These are phyloP conservation scores for Drosophila hydei DNA, from an alignment of 1,140 invertebrate genomes.

Conservation along the genomic window DNA sequence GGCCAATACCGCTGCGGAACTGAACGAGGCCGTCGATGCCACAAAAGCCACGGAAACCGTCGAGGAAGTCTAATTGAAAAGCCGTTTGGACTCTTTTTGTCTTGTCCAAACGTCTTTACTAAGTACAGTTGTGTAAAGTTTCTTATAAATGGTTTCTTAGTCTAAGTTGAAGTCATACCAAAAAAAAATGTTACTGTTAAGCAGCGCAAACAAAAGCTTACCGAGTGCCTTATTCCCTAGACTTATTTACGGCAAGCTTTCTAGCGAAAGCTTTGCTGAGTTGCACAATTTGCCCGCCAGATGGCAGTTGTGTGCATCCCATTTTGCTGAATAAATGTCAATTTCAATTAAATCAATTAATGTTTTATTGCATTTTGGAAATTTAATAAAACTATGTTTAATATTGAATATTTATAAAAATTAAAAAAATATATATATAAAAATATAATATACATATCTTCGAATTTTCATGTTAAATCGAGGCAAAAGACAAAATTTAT, in stretches of 20 bases:
- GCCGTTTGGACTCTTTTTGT: not conserved
- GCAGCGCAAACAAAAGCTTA: conserved; percentile 28
- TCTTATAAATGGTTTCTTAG: conserved; percentile 25
- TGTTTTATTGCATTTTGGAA: too few species aligned
- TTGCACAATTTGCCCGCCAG: conserved; percentile 26
- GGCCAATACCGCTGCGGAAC: conserved; percentile 33
- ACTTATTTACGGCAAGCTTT: conserved; percentile 8
- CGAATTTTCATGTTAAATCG: too few species aligned
- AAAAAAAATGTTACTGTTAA: conserved; percentile 33
- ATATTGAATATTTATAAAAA: too few species aligned
- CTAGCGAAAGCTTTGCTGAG: conserved; percentile 11
- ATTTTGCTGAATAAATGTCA: conserved; percentile 28
- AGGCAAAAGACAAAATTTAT: too few species aligned
- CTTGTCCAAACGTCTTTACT: not conserved
- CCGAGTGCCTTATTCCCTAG: conserved; percentile 10
- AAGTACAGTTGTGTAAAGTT: conserved; percentile 26
- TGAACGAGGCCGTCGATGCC: conserved; percentile 23
- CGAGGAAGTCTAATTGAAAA: conserved; percentile 36
- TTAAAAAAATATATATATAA: too few species aligned
- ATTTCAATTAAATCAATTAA: conserved; percentile 2
- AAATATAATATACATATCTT: too few species aligned
- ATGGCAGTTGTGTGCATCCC: conserved; percentile 9
- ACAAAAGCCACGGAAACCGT: conserved; percentile 38
- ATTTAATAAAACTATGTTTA: too few species aligned
- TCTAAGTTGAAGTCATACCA: conserved; percentile 39